Base-by-base conservation (phyloP, 1,140 invertebrate species). In the Antheraea mylitta region DNA sequence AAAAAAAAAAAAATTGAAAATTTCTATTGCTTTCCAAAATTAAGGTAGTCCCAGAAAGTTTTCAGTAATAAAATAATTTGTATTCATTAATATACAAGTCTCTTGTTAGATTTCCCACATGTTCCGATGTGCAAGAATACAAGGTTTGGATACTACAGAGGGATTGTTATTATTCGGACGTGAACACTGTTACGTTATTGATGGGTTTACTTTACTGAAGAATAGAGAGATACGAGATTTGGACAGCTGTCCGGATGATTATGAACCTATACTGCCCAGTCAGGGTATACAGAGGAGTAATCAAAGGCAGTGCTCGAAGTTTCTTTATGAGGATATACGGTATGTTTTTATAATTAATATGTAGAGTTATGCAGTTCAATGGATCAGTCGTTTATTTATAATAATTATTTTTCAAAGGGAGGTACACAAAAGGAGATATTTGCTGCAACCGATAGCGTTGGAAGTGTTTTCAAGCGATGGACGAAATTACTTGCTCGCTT, bases 391-490 rank as follows among this genome's bases (percentile, higher is more conserved):
- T n/a, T 53, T 58, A 59, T 72, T 22, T 69, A 66, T 69, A 16
- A 64, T 59, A 37, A 65, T 7, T 63, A 62, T 73, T 77, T 66
- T 64, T 85, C 90, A 68, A 78, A 95, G 96, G 61, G 97, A 98
- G 85, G 97, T 98, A 11, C 96, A 97, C 83, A 97, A 97, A 90
- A 90, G 97, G 73, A 93, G 97, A 80, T 98, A 98, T 90, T 87
- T 98, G 18, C 90, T 98, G 18, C 97, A 99, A 92, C 99, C 98
- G 6, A 99, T 99, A 93, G 99, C 99, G 0, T 87, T 99, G 30
- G 99, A 99, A 94, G 97, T 99, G 6, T 99, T 99, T 91, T 99
- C 98, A 11, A 97, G 97, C 53, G 99, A 99, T 91, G 99, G 99
- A 4, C 94, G 98, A 69, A 99, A 99, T 92, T 99, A 99, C 90